Evolutionary conservation across 2,113 vertebrate species (phyloP).

Genomic region (Ctenomys sociabilis): DNA sequence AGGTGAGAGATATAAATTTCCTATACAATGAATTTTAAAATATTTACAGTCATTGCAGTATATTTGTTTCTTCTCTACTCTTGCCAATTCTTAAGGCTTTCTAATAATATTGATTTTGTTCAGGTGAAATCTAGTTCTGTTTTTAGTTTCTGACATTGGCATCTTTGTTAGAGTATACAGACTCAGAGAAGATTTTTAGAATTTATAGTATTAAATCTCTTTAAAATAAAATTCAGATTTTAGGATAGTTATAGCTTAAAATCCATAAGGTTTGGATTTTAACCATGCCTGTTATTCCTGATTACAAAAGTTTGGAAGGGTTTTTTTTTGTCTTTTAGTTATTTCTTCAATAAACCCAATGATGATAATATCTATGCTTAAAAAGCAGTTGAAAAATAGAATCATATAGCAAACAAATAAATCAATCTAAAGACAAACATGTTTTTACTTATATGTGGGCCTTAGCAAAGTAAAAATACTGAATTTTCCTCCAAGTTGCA

Average conservation of each 20-base stretch:
- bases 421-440: not conserved
- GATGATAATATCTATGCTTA: not conserved
- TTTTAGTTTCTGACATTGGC: not conserved
- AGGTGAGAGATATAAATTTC: not conserved
- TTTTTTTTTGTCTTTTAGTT: not conserved
- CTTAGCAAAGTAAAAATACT: not conserved
- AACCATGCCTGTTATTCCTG: not conserved
- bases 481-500: not conserved
- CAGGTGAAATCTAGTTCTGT: not conserved
- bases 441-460: not conserved
- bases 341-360: not conserved
- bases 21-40: not conserved
- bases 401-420: not conserved
- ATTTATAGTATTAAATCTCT: no score
- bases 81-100: constrained; percentile 12
- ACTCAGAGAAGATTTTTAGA: not conserved
- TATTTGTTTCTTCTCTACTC: constrained; percentile 42
- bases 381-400: not conserved
- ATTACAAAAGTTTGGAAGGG: not conserved
- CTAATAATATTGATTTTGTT: not conserved
- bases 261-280: constrained; percentile 10
- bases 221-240: not conserved
- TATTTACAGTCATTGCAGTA: not conserved
- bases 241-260: not conserved
- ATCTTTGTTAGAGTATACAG: not conserved